Evolutionary conservation across 1,140 invertebrate species (phyloP), one percentile per base, ranked within the genome.

Genomic region (Drosophila setifemur): DNA sequence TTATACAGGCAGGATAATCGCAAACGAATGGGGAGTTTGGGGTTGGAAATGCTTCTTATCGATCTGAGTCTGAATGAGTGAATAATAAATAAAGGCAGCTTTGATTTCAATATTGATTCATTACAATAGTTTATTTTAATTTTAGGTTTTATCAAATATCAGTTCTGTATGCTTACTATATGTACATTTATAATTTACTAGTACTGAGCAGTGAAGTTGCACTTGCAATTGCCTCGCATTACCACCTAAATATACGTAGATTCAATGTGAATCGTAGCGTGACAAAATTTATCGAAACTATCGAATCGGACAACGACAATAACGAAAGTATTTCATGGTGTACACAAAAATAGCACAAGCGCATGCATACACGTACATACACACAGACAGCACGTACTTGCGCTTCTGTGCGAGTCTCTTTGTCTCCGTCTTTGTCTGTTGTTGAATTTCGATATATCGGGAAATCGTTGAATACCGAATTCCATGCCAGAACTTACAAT

Each of bases 41-140:
- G n/a, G n/a, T n/a, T n/a, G n/a, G n/a, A n/a, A n/a, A n/a, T n/a
- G n/a, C 52, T 57, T 58, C 45, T 66, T 78, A 61, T 33, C 44
- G 29, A 45, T 25, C n/a, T n/a, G 44, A 37, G 26, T 40, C 3
- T 44, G 29, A 23, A 43, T 45, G 31, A 23, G 42, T 45, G 31
- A 75, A 58, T 76, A 79, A 88, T 82, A 74, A 79, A 82, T 78
- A 85, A 86, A 79, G 79, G 67, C 75, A 68, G 75, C 43, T 45
- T 57, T 64, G 70, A 79, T 64, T 85, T 69, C 21, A 69, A 86
- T 33, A 71, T 25, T 50, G 14, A 70, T 37, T 75, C 60, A 74
- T 71, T 61, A 64, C 26, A 66, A 66, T 44, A 50, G 19, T 86
- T 81, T 85, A 86, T 86, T 85, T 85, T 85, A 86, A 86, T 85